Conservation (phyloP, 2,113 vertebrate genomes). For the Perccottus glenii region DNA sequence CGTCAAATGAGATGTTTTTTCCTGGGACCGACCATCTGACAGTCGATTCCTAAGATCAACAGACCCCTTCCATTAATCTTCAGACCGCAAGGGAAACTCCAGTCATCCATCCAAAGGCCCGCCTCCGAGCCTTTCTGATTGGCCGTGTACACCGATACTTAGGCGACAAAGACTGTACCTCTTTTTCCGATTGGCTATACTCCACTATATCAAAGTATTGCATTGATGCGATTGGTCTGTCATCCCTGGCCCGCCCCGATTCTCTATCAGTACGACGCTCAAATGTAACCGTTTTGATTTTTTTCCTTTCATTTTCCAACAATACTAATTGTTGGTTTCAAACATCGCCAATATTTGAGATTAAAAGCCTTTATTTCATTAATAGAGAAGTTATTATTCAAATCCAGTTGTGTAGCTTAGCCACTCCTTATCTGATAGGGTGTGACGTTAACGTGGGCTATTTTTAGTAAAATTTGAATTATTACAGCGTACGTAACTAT, state of each 20-base stretch:
- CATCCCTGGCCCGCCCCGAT: conserved; percentile 58
- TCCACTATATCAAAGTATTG: conserved; percentile 22
- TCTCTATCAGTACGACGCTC: conserved; percentile 49
- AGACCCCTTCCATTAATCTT: conserved; percentile 82
- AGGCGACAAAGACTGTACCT: conserved; percentile 2
- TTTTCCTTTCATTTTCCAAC: conserved; percentile 10
- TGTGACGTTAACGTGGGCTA: conserved; percentile 71
- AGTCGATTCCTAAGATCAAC: conserved; percentile 74
- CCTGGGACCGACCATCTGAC: conserved; percentile 61
- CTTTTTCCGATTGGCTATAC: conserved; percentile 54
- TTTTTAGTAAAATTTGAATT: conserved; percentile 80
- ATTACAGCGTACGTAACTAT: conserved; percentile 49
- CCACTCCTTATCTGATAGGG: conserved; percentile 73
- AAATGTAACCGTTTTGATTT: conserved; percentile 43
- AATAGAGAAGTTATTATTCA: conserved; percentile 1
- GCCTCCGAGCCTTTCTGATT: conserved; percentile 53
- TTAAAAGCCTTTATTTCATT: background rate
- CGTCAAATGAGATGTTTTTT: conserved; percentile 51
- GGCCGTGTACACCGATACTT: conserved; percentile 17
- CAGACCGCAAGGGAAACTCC: conserved; percentile 81
- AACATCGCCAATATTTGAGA: background rate
- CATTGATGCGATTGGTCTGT: conserved; percentile 62
- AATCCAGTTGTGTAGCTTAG: conserved; percentile 19
- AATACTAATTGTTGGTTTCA: background rate
- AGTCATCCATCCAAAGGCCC: conserved; percentile 67